Base-by-base conservation (phyloP, 2,888 invertebrate genomes). In the Gerris lacustris region DNA sequence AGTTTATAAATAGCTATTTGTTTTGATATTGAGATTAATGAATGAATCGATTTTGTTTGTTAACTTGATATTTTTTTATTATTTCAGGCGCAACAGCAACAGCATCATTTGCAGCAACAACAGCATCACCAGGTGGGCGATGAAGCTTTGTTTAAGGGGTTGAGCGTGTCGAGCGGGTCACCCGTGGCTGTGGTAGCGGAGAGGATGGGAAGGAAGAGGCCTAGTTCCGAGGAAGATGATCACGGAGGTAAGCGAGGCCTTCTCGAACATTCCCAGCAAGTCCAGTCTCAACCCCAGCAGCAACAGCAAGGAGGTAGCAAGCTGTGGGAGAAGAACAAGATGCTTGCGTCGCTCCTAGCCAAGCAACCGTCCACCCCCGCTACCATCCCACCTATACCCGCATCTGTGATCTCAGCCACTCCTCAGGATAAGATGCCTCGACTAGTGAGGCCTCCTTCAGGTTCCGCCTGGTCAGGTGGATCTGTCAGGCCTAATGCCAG, bases 311-410 rank as follows among this genome's bases (percentile, higher is more conserved):
- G 68, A 17, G 63, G 70, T 70, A 90, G 90, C 76, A 87, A 87
- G 75, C 83, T 94, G 69, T 90, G 90, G 81, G 88, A 90, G 80
- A 88, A 87, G 79, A 94, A 94, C 80, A 88, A 88, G 80, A 93
- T 94, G 87, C 83, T 94, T 76, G 93, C 92, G 63, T 88, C 88
- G 66, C 81, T 94, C 76, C 81, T 94, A 78, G 91, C 90, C 70
- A 88, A 89, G 79, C 88, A 90, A 76, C 87, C 88, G 74, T 84
- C 87, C 44, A 83, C 84, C 73, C 86, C 87, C 64, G 86, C 88
- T 44, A 86, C 87, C 68, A 82, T 83, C 75, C 83, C 82, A 75
- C 87, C 87, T 72, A 83, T 88, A 77, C 87, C 87, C 74, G 82
- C 83, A 67, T 84, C 84, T 79, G 83, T 85, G 78, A 83, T 86